phyloP scores from a whole-genome alignment of 2,113 vertebrate species.

The Vulpes ferrilata region DNA sequence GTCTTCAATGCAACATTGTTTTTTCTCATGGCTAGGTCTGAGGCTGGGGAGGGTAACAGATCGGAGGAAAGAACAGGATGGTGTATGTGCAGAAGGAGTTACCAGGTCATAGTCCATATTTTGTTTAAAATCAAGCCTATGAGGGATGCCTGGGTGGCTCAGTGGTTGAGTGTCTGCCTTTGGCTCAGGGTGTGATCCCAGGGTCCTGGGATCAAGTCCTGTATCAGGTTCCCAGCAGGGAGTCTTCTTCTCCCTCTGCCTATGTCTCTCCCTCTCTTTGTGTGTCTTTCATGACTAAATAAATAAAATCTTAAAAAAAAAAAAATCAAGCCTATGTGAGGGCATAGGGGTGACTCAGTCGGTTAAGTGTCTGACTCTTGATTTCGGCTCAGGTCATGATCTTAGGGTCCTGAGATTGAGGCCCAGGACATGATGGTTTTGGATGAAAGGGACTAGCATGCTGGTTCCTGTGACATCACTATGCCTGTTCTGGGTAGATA shows the following conservation, averaged over 20 bases:
- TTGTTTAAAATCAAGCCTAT: conserved; percentile 17
- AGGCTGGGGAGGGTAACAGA: not conserved
- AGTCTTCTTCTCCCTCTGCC: not conserved
- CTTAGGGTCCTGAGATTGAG: too few species aligned
- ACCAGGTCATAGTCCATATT: not conserved
- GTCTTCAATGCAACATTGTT: not conserved
- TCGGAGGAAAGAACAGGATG: not conserved
- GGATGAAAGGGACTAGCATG: not conserved
- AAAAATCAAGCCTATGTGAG: not conserved
- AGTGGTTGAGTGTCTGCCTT: not conserved
- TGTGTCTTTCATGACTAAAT: not conserved
- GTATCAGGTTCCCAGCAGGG: not conserved
- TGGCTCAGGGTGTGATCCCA: not conserved
- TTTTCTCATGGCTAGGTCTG: not conserved
- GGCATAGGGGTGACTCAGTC: too few species aligned
- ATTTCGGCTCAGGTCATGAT: too few species aligned
- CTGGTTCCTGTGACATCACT: not conserved
- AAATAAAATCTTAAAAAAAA: not conserved
- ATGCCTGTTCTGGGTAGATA: not conserved
- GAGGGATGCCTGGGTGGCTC: not conserved
- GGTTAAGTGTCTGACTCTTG: too few species aligned
- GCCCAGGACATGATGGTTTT: not conserved
- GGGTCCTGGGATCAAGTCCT: not conserved
- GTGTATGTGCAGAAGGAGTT: not conserved
- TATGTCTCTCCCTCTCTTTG: not conserved